Base-by-base conservation (phyloP, 2,113 vertebrate genomes). In the Campylorhamphus procurvoides region DNA sequence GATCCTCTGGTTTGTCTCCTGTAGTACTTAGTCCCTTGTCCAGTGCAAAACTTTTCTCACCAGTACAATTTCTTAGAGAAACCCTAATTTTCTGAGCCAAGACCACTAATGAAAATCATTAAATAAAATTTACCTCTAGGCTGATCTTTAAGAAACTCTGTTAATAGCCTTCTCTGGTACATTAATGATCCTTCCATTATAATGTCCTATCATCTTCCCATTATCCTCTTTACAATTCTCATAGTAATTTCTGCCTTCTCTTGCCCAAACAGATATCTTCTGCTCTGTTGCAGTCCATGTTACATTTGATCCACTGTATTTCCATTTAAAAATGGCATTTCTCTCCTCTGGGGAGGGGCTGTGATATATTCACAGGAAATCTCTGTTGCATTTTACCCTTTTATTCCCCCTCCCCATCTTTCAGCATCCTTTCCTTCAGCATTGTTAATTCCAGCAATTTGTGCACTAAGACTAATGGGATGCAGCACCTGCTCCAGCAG, bases 121-220 rank as follows among this genome's bases (percentile, higher is more conserved):
- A 93, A 76, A 90, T 66, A 86, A 81, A 90, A 64, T 86, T 81
- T 80, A 86, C 78, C 79, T 93, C 64, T 56, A 84, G 72, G 80
- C 68, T 77, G 52, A 81, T 94, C 73, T 95, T 92, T 94, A 90
- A 92, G 77, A 40, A 90, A 78, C 52, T 78, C 89, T 94, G 55
- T 87, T 94, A 95, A 93, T 87, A 93, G 80, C 52, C n/a, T 92
- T 74, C 69, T 72, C 72, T 2, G 4, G 68, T 78, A 25, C 89
- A 89, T 68, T 95, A 95, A 91, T 52, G 93, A 78, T 87, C 60
- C 49, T 91, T 59, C 89, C 1, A 12, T 33, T 75, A 60, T 63
- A 81, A 90, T 33, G 52, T 84, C 18, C 58, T 63, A 33, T 66
- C 1, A 3, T 77, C 24, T 94, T 73, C 68, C 80, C 60, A 74